These are phyloP conservation scores for Camelus dromedarius DNA, from an alignment of 2,113 vertebrate species.

Conservation along the genomic window DNA sequence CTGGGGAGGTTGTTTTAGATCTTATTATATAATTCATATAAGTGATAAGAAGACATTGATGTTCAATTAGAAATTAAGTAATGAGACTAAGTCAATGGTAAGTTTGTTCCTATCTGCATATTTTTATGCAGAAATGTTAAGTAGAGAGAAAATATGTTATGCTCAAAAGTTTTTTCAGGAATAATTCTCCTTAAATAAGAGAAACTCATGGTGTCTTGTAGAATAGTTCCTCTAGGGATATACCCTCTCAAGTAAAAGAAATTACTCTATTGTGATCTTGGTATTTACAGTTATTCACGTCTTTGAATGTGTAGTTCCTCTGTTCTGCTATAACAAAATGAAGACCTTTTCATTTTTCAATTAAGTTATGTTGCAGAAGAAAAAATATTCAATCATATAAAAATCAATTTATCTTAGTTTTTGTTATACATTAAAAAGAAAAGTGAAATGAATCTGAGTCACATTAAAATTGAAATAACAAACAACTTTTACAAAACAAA, in stretches of 20 bases:
- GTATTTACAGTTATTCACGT: neutral
- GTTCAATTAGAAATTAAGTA: neutral
- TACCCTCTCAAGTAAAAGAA: conserved; percentile 22
- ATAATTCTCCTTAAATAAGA: neutral
- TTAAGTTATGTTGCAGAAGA: neutral
- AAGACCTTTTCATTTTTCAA: neutral
- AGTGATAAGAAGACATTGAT: neutral
- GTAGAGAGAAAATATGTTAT: neutral
- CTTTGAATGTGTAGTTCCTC: neutral
- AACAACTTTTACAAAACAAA: neutral
- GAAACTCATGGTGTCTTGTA: neutral
- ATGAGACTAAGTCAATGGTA: neutral
- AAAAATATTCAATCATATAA: neutral
- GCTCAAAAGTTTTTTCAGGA: neutral
- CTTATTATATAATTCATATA: neutral
- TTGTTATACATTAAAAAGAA: neutral
- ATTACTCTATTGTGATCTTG: neutral
- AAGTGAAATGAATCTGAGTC: neutral
- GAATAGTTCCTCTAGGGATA: neutral
- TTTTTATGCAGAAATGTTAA: neutral
- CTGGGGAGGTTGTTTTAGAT: neutral
- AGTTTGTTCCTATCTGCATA: neutral
- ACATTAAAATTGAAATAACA: conserved; percentile 16
- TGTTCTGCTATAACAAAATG: neutral
- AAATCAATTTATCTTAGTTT: neutral